Base-by-base conservation (phyloP, 2,888 invertebrate species). In the Thera obeliscata region DNA sequence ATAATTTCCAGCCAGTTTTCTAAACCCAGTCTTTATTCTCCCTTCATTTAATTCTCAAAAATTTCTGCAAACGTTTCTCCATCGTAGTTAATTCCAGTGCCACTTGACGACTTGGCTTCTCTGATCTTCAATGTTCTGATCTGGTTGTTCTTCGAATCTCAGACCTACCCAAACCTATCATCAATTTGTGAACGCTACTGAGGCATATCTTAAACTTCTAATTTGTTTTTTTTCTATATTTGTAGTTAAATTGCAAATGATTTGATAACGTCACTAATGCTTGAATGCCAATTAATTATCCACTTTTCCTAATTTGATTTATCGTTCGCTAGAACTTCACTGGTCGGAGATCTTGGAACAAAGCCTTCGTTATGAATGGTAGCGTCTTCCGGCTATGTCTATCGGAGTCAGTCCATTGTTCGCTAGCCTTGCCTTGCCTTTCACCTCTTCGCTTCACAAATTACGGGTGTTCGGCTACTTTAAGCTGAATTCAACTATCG, bases 371-470 rank as follows among this genome's bases (percentile, higher is more conserved):
- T 83, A 83, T 89, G 87, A 89, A 87, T 88, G 85, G 87, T 83
- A 80, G 81, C 81, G 72, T 83, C 85, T 85, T 89, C 90, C 87
- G 88, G 85, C 79, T 79, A 56, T 43, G 79, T 81, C 78, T 83
- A 66, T 64, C 55, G 55, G 59, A 61, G 80, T 81, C 59, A 79
- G 77, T 75, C 86, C 81, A 87, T 88, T 88, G 86, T 87, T 77
- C 78, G 74, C 69, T 73, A 87, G 87, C 89, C 89, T 89, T 89
- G 87, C 81, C 68, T 76, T 78, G 88, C 89, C 90, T 89, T 90
- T 90, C 90, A 89, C 90, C 79, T 82, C 81, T 52, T 79, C 85
- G 87, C 81, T 87, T 87, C 85, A 86, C 84, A 85, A 88, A 89
- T 87, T 87, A 84, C 84, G 82, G 77, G 82, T 81, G 79, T 82